phyloP scores from a whole-genome alignment of 2,888 invertebrate genomes.

The Cephus rjabovi region DNA sequence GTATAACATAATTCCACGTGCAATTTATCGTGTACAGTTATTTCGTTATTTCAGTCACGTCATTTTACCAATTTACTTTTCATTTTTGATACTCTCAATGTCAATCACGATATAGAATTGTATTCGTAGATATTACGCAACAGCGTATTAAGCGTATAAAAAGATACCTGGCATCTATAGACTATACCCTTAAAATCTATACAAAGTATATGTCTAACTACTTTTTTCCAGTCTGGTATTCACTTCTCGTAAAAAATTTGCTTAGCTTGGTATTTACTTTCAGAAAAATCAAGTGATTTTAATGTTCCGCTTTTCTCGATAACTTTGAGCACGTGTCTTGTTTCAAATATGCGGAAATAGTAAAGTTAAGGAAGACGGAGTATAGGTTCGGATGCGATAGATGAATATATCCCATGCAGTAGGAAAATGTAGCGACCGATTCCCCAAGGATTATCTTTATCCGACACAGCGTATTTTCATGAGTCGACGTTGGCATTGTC shows the following conservation, averaged over 20 bases:
- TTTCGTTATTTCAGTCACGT: background rate
- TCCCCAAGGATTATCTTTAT: background rate
- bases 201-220: too few relatives aligned
- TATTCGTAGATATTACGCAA: background rate
- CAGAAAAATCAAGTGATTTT: background rate
- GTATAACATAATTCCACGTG: background rate
- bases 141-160: background rate
- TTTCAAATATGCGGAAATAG: background rate
- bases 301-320: background rate
- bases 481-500: background rate
- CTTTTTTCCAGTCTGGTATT: too few relatives aligned
- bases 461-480: background rate
- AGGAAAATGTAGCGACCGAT: background rate
- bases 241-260: background rate
- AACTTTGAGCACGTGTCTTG: background rate
- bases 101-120: too few relatives aligned
- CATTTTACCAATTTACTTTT: too few relatives aligned
- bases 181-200: background rate
- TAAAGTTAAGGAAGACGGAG: background rate
- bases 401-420: background rate
- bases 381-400: background rate
- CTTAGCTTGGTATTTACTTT: background rate
- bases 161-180: background rate
- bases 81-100: too few relatives aligned
- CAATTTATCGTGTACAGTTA: background rate